Conservation (phyloP, 2,888 invertebrate genomes). For the Drosophila melanosoma region DNA sequence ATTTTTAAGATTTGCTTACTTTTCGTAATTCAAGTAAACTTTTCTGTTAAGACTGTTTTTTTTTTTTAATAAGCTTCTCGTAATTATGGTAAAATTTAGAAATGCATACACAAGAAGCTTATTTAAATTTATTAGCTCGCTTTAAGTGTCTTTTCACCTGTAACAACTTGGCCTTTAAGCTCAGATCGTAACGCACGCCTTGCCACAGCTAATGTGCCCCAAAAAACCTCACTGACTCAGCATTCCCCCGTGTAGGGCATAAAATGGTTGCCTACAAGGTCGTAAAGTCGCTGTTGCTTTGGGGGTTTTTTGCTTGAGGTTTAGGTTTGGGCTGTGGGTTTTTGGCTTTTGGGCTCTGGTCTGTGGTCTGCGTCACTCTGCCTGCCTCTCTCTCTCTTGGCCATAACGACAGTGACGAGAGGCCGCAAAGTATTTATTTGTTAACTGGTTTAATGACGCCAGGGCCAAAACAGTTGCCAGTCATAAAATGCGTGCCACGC, state of each 20-base stretch:
- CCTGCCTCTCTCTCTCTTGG: not conserved
- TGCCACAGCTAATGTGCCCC: conserved; percentile 31
- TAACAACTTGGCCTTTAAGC: conserved; percentile 6
- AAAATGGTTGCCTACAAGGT: conserved; percentile 45
- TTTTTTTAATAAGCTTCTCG: not conserved
- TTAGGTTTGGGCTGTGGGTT: conserved; percentile 2
- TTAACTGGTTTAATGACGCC: conserved; percentile 80
- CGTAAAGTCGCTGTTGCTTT: conserved; percentile 49
- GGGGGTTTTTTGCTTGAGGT: conserved; percentile 8
- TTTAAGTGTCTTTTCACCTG: conserved; percentile 11
- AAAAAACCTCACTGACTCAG: conserved; percentile 20
- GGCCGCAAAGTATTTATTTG: conserved; percentile 74
- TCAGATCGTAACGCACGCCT: conserved; percentile 16
- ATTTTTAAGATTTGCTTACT: not conserved
- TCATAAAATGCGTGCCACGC: conserved; percentile 73
- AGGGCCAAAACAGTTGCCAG: conserved; percentile 39
- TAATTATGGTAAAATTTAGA: conserved; percentile 15
- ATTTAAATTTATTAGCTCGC: conserved; percentile 23
- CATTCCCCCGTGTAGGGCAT: conserved; percentile 33
- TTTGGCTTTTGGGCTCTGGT: not conserved
- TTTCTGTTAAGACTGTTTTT: not conserved
- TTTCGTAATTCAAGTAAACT: not conserved
- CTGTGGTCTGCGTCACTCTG: not conserved
- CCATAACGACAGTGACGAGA: conserved; percentile 34
- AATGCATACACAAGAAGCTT: not conserved